These are phyloP conservation scores for Lepidurus packardi DNA, from an alignment of 1,140 invertebrate species.

Conservation along the genomic window DNA sequence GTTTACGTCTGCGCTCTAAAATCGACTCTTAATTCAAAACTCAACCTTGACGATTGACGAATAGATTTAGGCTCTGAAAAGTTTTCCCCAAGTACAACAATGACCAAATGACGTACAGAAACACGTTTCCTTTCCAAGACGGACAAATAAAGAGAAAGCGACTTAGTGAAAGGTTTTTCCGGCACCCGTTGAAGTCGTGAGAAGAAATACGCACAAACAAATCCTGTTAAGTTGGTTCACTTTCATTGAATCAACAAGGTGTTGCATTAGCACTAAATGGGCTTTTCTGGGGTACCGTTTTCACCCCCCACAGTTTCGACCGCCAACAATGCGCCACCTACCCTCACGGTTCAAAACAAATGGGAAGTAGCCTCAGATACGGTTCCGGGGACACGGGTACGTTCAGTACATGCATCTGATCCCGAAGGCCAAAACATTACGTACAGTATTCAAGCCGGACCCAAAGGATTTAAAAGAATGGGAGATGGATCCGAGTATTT, in stretches of 20 bases:
- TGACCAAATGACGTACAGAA: not conserved
- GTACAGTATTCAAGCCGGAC: not conserved
- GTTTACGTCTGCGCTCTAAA: not conserved
- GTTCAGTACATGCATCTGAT: not conserved
- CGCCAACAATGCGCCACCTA: slow-evolving; percentile 1
- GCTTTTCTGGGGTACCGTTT: not conserved
- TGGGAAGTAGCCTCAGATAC: not conserved
- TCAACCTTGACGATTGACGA: slow-evolving; percentile 2
- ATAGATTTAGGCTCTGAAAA: not conserved
- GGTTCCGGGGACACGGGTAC: not conserved
- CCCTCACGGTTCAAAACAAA: not conserved
- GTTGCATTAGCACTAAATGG: not conserved
- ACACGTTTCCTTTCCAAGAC: not conserved
- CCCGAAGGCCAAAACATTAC: slow-evolving; percentile 7
- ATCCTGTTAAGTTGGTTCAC: not conserved
- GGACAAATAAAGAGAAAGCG: slow-evolving; percentile 6
- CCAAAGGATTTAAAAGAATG: not conserved
- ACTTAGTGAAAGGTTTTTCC: not conserved
- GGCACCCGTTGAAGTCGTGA: not conserved
- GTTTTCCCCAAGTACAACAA: not conserved
- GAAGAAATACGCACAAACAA: not conserved
- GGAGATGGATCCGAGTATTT: slow-evolving; percentile 18
- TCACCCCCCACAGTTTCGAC: not conserved
- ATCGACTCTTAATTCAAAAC: not conserved
- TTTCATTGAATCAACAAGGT: not conserved